Conservation (phyloP, 2,888 invertebrate species). For the Dorcus parallelipipedus region DNA sequence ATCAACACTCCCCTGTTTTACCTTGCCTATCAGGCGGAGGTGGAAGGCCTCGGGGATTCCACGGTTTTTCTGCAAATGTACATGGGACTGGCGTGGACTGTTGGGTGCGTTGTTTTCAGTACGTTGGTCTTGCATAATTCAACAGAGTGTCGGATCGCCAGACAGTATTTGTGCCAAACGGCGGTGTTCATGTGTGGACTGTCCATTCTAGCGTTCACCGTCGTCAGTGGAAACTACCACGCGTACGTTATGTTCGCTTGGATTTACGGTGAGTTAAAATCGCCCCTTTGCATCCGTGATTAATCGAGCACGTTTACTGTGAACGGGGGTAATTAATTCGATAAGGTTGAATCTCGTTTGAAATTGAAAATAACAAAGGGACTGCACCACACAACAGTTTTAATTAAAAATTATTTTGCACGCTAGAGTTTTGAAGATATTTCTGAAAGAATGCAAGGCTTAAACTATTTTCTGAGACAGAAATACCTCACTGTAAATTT, state of each 20-base stretch:
- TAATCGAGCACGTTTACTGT: too few species aligned
- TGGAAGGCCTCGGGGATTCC: constrained; percentile 61
- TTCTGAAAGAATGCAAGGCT: too few species aligned
- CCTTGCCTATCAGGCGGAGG: constrained; percentile 75
- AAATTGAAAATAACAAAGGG: too few species aligned
- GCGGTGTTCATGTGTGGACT: constrained; percentile 76
- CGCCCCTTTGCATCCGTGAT: too few species aligned
- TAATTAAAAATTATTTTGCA: too few species aligned
- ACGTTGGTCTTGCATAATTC: constrained; percentile 78
- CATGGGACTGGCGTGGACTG: constrained; percentile 78
- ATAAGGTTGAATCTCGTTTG: too few species aligned
- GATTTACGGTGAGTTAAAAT: constrained; percentile 63
- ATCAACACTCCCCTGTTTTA: constrained; percentile 84
- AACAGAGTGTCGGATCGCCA: constrained; percentile 78
- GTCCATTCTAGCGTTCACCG: constrained; percentile 73
- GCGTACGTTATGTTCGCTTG: constrained; percentile 78
- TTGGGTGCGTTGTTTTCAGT: constrained; percentile 79
- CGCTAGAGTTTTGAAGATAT: too few species aligned
- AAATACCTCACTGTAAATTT: too few species aligned
- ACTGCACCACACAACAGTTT: too few species aligned
- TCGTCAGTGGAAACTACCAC: constrained; percentile 71
- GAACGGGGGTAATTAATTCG: too few species aligned
- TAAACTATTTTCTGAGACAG: too few species aligned
- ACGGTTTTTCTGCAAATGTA: constrained; percentile 60
- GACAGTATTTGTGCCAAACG: constrained; percentile 80